A percentile compares a stretch with the other conserved stretches of the same genome.
Evolutionary conservation across 2,113 vertebrate genomes (phyloP).

Genomic region (Ailurus styani): DNA sequence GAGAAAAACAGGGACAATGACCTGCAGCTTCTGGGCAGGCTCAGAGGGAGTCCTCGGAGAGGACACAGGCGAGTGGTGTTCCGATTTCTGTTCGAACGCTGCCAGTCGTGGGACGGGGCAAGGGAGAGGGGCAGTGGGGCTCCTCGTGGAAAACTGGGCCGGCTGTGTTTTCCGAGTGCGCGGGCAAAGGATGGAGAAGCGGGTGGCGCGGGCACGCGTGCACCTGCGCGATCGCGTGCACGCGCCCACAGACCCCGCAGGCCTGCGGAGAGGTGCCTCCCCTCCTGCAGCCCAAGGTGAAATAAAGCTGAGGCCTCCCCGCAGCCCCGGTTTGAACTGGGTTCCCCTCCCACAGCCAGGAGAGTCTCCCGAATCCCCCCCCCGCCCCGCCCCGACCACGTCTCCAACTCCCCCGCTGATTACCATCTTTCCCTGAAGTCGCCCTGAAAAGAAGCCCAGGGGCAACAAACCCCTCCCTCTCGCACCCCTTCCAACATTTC

Average conservation of each 20-base stretch:
- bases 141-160: neutral
- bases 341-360: neutral
- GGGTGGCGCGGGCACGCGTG: too few species aligned
- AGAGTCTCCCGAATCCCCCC: neutral
- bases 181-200: neutral
- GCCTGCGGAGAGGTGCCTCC: neutral
- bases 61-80: accelerated
- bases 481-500: constrained; percentile 63
- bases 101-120: neutral
- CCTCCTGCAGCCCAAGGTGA: neutral
- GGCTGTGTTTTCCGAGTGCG: neutral
- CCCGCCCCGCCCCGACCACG: too few species aligned
- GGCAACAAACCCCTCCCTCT: constrained; percentile 53
- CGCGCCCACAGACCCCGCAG: neutral
- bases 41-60: neutral
- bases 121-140: neutral
- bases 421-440: constrained; percentile 38
- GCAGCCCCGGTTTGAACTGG: neutral
- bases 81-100: accelerated
- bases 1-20: neutral
- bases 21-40: accelerated
- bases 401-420: constrained; percentile 9
- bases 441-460: constrained; percentile 58
- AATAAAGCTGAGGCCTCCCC: neutral
- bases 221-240: accelerated